Evolutionary conservation across 2,113 vertebrate species (phyloP).

Genomic region (Pantherophis guttatus): DNA sequence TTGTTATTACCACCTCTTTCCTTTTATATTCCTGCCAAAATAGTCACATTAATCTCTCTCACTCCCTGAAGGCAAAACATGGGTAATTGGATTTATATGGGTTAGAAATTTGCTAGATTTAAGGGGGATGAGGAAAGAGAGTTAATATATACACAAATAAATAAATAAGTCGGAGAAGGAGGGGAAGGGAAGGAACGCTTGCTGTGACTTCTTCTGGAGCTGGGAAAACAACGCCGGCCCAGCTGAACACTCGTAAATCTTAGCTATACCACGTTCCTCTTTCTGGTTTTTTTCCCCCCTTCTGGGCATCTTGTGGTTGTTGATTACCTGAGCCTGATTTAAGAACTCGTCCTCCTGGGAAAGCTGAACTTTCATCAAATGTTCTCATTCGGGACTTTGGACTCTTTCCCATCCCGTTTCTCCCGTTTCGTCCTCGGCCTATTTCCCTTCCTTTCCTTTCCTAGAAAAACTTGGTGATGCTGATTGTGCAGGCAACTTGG

Average conservation of each 20-base stretch:
- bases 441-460: background rate
- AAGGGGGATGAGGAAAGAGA: background rate
- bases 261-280: conserved; percentile 29
- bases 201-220: background rate
- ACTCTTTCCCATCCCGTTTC: accelerated
- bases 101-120: conserved; percentile 76
- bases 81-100: conserved; percentile 83
- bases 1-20: conserved; percentile 78
- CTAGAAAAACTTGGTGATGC: background rate
- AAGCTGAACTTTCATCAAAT: background rate
- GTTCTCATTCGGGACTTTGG: background rate
- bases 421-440: background rate
- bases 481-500: background rate
- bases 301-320: background rate
- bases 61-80: conserved; percentile 78
- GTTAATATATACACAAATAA: accelerated
- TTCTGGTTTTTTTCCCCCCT: background rate
- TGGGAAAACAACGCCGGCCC: background rate
- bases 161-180: background rate
- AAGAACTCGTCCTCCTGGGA: conserved; percentile 15
- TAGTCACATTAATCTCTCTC: conserved; percentile 78
- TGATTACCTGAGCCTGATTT: conserved; percentile 33
- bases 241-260: conserved; percentile 8
- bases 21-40: conserved; percentile 81
- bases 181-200: accelerated